Evolutionary conservation across 2,888 invertebrate species (phyloP).

Genomic region (Loripinus fragilis): DNA sequence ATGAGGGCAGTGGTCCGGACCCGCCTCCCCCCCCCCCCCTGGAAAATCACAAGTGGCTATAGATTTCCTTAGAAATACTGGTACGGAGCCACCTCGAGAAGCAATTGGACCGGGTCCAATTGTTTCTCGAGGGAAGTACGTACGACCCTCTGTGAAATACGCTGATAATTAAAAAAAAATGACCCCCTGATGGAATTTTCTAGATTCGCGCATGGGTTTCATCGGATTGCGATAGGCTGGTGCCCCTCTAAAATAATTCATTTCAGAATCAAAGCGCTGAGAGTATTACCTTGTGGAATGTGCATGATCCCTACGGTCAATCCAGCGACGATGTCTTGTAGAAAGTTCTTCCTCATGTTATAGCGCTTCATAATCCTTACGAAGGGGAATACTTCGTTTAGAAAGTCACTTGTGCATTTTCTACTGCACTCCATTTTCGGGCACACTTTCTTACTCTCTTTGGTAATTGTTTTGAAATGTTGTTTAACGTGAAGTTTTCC

Average conservation of each 20-base stretch:
- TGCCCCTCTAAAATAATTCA: neutral
- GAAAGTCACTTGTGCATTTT: slow-evolving; percentile 62
- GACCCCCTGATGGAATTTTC: too few species aligned
- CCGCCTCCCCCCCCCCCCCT: too few species aligned
- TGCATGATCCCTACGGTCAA: slow-evolving; percentile 89
- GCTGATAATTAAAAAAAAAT: too few species aligned
- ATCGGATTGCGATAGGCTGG: neutral
- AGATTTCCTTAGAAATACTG: too few species aligned
- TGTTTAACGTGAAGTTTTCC: slow-evolving; percentile 47
- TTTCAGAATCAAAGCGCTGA: neutral
- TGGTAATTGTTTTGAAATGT: slow-evolving; percentile 31
- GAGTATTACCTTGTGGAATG: slow-evolving; percentile 81
- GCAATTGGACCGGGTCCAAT: too few species aligned
- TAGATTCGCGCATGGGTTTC: too few species aligned
- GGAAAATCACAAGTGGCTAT: too few species aligned
- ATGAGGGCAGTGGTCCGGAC: too few species aligned
- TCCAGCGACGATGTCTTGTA: slow-evolving; percentile 92
- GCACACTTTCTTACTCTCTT: slow-evolving; percentile 36
- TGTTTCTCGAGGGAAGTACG: too few species aligned
- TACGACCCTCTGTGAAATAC: too few species aligned
- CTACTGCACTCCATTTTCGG: slow-evolving; percentile 65
- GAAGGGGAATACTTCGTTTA: slow-evolving; percentile 79
- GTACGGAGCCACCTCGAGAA: too few species aligned
- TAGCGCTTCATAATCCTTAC: slow-evolving; percentile 77
- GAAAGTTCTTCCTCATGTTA: slow-evolving; percentile 84